Base-by-base conservation (phyloP, 2,888 invertebrate genomes). In the Aporophyla nigra region DNA sequence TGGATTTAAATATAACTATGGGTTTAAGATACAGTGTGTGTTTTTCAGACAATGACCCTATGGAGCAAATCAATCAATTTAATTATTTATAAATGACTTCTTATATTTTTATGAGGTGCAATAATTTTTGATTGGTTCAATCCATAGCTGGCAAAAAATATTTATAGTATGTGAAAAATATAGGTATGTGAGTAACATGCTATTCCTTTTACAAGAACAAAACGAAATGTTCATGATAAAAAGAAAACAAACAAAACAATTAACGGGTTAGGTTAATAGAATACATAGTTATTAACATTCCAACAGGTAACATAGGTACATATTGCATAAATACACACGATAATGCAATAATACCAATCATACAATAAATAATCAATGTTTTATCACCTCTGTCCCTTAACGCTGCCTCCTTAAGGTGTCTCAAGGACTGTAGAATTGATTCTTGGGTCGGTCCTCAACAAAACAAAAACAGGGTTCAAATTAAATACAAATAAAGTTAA, bases 391-490 rank as follows among this genome's bases (percentile, higher is more conserved):
- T 90, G 85, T 93, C 93, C 88, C 92, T 93, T 92, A 92, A 89
- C 71, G 93, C 93, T 90, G 93, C 93, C 92, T 93, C 93, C 93
- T 92, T 92, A 88, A 93, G 93, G 92, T 93, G 92, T 92, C 93
- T 93, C 93, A 93, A 93, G 91, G 93, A 93, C 89, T 93, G 93
- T 90, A 93, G 93, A 91, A 93, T 93, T 90, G 93, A 91, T 91
- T 93, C 93, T 93, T 93, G 93, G 91, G 93, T 93, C 92, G 93
- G 93, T 90, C 93, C 93, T 93, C 93, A 91, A 93, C 90, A 93
- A 91, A 93, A 92, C 87, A 92, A 92, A 91, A 92, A 91, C 88
- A 90, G 90, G 92, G 89, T 90, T 90, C 85, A 92, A 90, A 92
- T 92, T 91, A 89, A 89, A 89, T 86, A 82, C 74, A 87, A 88